Evolutionary conservation across 1,140 invertebrate species (phyloP), one percentile per base, ranked within the genome.

Genomic region (Capitella teleta): DNA sequence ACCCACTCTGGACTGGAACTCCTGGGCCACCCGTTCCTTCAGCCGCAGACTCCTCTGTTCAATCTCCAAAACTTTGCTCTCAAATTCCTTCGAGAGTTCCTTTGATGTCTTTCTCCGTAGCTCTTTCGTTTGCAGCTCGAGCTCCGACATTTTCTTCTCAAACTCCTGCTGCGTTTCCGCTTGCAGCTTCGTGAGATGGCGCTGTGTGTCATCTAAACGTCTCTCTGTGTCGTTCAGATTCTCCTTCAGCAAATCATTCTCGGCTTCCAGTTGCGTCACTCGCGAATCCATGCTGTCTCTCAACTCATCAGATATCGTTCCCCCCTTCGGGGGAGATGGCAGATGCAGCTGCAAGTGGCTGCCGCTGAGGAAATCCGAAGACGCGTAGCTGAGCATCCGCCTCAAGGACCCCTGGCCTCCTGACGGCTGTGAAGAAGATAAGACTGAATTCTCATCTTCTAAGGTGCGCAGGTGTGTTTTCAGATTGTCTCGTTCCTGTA

Each of bases 211-310:
- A 6, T 16, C 21, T 16, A 44, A 26, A 5, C 42, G 21, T 3
- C 26, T 16, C 10, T 24, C 16, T 26, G 42, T 28, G 2, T 21
- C 26, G 21, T 23, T 16, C 3, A 44, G 42, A 8, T 44, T 26
- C 6, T 24, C 21, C 26, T 25, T 25, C 8, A 44, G 42, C 3
- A 16, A 23, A 24, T 44, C 42, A 16, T 44, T 44, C 21, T 44
- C 42, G 23, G 28, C 28, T 44, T 44, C 42, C 42, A 44, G 26
- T 28, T 28, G 24, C 16, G 42, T 44, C 16, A 44, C 26, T 44
- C 28, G 5, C 8, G 42, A 44, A 2, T 8, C 42, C 42, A 44
- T 44, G 18, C 23, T 44, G 8, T 25, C 42, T 10, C 28, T 44
- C 18, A 44, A 26, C 25, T 44, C 42, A 21, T 44, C 42, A 26